A percentile compares a stretch with the other conserved stretches of the same genome.
Evolutionary conservation across 2,797 vertebrate genomes (phyloP).

Genomic region (Poeciliopsis presidionis): DNA sequence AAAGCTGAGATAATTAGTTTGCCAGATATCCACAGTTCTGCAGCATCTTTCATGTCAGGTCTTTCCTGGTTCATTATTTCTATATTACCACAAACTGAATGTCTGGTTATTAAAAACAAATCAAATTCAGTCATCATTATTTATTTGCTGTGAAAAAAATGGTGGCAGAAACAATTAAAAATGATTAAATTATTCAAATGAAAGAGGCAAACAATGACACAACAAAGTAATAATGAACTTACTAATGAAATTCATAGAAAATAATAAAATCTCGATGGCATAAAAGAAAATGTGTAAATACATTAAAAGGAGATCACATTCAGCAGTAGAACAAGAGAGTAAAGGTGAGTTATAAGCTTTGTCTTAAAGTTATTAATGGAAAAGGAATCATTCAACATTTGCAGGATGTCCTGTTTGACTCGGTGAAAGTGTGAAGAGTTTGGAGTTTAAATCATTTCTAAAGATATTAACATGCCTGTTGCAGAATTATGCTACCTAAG

Average conservation of each 20-base stretch:
- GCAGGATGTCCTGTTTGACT: neutral
- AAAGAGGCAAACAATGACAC: neutral
- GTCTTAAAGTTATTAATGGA: neutral
- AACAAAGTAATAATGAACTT: neutral
- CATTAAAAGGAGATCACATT: neutral
- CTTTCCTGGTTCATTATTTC: constrained; percentile 1
- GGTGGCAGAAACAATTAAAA: neutral
- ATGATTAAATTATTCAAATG: constrained; percentile 2
- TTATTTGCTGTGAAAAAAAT: neutral
- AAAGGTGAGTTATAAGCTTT: neutral
- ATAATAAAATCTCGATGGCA: neutral
- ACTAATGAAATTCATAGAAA: neutral
- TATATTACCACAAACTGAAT: neutral
- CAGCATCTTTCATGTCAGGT: neutral
- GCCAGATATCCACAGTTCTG: constrained; percentile 7
- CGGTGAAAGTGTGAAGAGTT: neutral
- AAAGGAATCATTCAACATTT: neutral
- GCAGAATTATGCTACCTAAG: neutral
- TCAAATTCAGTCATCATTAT: constrained; percentile 5
- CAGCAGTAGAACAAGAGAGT: neutral
- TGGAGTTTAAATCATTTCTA: neutral
- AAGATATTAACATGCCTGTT: neutral
- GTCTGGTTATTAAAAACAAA: constrained; percentile 5
- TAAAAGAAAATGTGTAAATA: neutral
- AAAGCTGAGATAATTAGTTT: constrained; percentile 6